Evolutionary conservation across 2,797 vertebrate species (phyloP).

Genomic region (Vipera latastei): DNA sequence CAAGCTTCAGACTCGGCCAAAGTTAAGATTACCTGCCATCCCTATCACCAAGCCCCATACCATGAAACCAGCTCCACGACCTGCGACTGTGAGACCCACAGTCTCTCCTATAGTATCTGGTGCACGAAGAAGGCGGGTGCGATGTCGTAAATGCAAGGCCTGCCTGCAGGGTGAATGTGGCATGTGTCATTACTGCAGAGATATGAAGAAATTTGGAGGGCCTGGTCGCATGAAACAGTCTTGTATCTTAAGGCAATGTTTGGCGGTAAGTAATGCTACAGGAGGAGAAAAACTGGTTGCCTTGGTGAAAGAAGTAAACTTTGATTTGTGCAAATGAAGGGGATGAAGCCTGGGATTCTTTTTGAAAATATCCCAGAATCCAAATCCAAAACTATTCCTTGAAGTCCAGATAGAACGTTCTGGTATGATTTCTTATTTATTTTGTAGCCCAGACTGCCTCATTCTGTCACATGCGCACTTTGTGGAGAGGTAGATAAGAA

Average conservation of each 20-base stretch:
- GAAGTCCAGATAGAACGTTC: not conserved
- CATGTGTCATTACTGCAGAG: slow-evolving; percentile 90
- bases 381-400: not conserved
- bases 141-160: slow-evolving; percentile 91
- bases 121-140: slow-evolving; percentile 85
- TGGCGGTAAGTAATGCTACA: slow-evolving; percentile 73
- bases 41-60: slow-evolving; percentile 81
- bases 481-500: slow-evolving; percentile 89
- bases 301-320: not conserved
- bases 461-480: slow-evolving; percentile 90
- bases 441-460: slow-evolving; percentile 87
- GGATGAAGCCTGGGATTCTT: not conserved
- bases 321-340: not conserved
- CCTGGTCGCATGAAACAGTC: slow-evolving; percentile 95
- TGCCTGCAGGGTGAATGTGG: slow-evolving; percentile 92
- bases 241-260: slow-evolving; percentile 89
- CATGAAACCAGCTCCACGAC: slow-evolving; percentile 76
- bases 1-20: slow-evolving; percentile 74
- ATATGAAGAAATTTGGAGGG: slow-evolving; percentile 96
- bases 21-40: slow-evolving; percentile 76
- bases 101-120: slow-evolving; percentile 76
- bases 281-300: not conserved
- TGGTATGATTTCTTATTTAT: slow-evolving; percentile 34
- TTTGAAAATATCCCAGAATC: not conserved
- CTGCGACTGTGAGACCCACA: slow-evolving; percentile 71